Evolutionary conservation across 1,140 invertebrate genomes (phyloP), one percentile per base, ranked within the genome.

Genomic region (Drosophila athabasca): DNA sequence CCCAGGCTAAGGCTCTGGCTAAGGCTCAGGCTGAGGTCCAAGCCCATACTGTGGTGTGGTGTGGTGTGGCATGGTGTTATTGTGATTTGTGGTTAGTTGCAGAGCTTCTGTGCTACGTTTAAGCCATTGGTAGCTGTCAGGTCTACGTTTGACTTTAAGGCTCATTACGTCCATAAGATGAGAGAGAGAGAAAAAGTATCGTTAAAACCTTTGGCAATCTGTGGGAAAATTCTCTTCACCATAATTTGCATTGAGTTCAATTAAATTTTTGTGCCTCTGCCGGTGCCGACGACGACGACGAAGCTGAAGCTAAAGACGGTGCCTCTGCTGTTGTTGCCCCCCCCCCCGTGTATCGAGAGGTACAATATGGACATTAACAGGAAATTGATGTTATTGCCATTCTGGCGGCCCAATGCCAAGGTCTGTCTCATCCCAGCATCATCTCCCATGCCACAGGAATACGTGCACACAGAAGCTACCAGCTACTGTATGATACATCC

Each of bases 91-190:
- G 81, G 81, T 84, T 85, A 84, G 81, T 76, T 80, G 81, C 81
- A 84, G 81, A 84, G 81, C 81, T 84, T 79, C 81, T 84, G 81
- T 84, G 81, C 81, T 84, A 84, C 81, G 81, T 84, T 85, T 76
- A 84, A 77, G 81, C 77, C 80, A 76, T 79, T 84, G 69, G 35
- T 13, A 84, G 81, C 80, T 84, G 80, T 83, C 81, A 84, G 81
- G 68, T 85, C 76, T 84, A 77, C 81, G 76, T 84, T 84, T 84
- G 81, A 85, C 81, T 84, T 84, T 80, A 85, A 84, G 81, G 81
- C 81, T 84, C 81, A 84, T 84, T 84, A 84, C 68, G 51, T 65
- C 50, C 72, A 51, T 43, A 62, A 48, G 45, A 57, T 35, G 61
- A 48, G 24, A 43, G 61, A 48, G 24, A 43, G 59, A 50, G 44